Percentiles rank a stretch among this genome's conserved stretches.
phyloP scores from a whole-genome alignment of 2,888 invertebrate genomes.

The Phaedon cochleariae region DNA sequence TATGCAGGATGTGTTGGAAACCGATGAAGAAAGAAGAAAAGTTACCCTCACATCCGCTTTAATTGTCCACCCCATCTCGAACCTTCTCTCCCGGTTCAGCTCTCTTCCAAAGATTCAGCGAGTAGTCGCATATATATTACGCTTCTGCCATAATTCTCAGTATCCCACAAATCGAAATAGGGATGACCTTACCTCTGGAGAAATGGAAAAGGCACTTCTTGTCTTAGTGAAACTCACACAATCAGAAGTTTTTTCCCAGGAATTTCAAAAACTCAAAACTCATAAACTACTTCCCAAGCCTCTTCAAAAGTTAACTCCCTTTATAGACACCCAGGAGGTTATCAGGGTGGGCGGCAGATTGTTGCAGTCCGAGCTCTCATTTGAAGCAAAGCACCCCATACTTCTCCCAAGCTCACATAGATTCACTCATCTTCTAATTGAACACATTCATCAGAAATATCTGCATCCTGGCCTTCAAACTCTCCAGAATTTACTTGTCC shows the following conservation, averaged over 20 bases:
- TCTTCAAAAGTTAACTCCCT: not conserved
- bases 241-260: not conserved
- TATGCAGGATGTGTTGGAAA: not conserved
- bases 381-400: not conserved
- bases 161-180: not conserved
- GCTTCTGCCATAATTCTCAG: too few species aligned
- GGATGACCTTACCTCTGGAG: not conserved
- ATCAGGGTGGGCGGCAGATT: slow-evolving; percentile 1
- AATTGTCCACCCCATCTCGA: too few species aligned
- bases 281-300: not conserved
- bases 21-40: not conserved
- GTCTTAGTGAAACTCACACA: not conserved
- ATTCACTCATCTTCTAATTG: not conserved
- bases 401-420: not conserved
- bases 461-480: not conserved
- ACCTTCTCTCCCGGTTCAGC: too few species aligned
- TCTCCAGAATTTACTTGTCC: not conserved
- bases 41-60: not conserved
- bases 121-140: too few species aligned
- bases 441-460: not conserved
- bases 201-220: not conserved
- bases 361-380: not conserved
- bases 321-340: not conserved
- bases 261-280: not conserved
- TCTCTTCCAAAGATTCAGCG: too few species aligned